Evolutionary conservation across 1,140 invertebrate genomes (phyloP), one percentile per base, ranked within the genome.

Genomic region (Scaptomyza pallida): DNA sequence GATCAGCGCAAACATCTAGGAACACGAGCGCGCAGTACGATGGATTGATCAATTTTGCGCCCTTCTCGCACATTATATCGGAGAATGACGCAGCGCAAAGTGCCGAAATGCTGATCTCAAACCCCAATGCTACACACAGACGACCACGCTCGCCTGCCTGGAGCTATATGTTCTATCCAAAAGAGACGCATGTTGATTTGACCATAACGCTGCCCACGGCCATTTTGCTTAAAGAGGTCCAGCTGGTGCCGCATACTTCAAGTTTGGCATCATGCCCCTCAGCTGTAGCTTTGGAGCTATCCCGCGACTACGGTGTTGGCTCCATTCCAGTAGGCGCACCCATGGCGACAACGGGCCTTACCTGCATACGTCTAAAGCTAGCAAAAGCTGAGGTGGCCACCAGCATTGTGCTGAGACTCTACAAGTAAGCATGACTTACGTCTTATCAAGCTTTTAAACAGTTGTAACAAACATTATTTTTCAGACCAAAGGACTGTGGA

Each of bases 101-200:
- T 5, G 96, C 97, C 0, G 96, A 98, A 89, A 95, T 97, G 44
- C 92, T 98, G 1, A 95, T 98, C 60, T 94, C 95, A 76, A 93
- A 95, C 6, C 95, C 96, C 21, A 81, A 93, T 92, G 94, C 95
- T 0, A 95, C 96, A 12, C 96, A 97, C 75, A 93, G 96, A 71
- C 92, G 97, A 71, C 96, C 97, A 0, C 93, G 97, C 55, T 96
- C 96, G 5, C 95, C 97, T 1, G 96, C 97, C 41, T 98, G 97
- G 96, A 96, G 96, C 30, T 97, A 98, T 92, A 96, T 98, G 91
- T 98, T 97, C 92, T 97, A 97, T 92, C 96, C 96, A 0, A 96
- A 97, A 75, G 97, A 98, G 92, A 94, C 94, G 8, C 96, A 95
- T 92, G 95, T 98, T 0, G 97, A 98, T 90, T 93, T 98, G 5